These are phyloP conservation scores for Ceratosolen fusciceps DNA, from an alignment of 1,140 invertebrate species.

Conservation along the genomic window DNA sequence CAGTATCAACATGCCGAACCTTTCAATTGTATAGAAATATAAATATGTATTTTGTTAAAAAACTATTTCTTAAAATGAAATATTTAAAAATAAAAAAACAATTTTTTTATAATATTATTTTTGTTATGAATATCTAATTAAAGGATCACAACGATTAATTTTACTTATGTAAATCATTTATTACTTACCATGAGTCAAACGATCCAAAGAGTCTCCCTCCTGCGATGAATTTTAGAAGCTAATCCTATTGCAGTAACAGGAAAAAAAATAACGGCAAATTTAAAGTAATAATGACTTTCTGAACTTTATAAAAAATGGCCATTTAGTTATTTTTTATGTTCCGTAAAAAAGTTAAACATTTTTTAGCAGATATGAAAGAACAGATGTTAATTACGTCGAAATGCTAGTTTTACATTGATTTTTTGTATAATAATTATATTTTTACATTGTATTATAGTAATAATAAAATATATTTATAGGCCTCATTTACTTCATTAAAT, in stretches of 20 bases:
- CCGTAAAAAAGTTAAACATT: too few relatives aligned
- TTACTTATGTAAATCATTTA: constrained; percentile 8
- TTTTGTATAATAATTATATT: too few relatives aligned
- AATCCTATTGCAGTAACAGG: background rate
- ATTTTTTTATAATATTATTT: constrained; percentile 40
- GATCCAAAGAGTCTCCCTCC: constrained; percentile 49
- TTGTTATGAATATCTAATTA: constrained; percentile 43
- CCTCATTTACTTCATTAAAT: too few relatives aligned
- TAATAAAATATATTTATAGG: too few relatives aligned
- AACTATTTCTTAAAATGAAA: constrained; percentile 47
- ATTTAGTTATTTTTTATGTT: too few relatives aligned
- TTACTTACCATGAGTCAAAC: constrained; percentile 54
- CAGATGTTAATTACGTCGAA: too few relatives aligned
- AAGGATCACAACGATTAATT: constrained; percentile 56
- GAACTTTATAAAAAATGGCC: too few relatives aligned
- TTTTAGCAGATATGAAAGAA: too few relatives aligned
- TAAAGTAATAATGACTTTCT: too few relatives aligned
- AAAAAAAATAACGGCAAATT: too few relatives aligned
- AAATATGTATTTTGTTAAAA: constrained; percentile 19
- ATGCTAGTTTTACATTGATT: too few relatives aligned
- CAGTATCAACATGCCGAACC: constrained; percentile 21
- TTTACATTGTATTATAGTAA: too few relatives aligned
- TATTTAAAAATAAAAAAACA: constrained; percentile 9
- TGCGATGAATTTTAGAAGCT: constrained; percentile 1
- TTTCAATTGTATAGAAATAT: background rate